A percentile compares a stretch with the other conserved stretches of the same genome.
These are phyloP conservation scores for Ectemnius lituratus DNA, from an alignment of 2,888 invertebrate genomes.

Conservation along the genomic window DNA sequence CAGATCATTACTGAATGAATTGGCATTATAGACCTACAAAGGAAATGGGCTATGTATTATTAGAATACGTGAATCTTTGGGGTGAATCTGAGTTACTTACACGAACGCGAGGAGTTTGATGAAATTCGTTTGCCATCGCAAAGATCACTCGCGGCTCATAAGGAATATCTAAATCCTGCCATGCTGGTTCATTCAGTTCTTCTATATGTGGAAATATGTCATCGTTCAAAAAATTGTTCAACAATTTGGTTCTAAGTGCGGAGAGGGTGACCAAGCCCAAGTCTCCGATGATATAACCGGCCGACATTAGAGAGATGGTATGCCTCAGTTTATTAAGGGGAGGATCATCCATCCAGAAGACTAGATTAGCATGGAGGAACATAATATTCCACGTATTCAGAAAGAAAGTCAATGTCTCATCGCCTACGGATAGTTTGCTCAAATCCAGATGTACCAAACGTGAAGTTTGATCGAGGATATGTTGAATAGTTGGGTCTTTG, in stretches of 20 bases:
- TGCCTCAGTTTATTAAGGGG: constrained; percentile 63
- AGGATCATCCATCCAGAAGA: constrained; percentile 65
- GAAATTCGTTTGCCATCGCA: constrained; percentile 71
- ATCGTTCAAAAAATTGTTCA: constrained; percentile 56
- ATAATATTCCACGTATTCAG: constrained; percentile 75
- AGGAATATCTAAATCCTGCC: constrained; percentile 72
- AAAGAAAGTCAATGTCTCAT: constrained; percentile 73
- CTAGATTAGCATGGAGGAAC: constrained; percentile 71
- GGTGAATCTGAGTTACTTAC: constrained; percentile 50
- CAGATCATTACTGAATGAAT: constrained; percentile 66
- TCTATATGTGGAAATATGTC: constrained; percentile 63
- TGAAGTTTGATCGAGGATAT: constrained; percentile 65
- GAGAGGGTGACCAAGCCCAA: constrained; percentile 73
- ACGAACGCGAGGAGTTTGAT: constrained; percentile 63
- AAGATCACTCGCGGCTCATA: constrained; percentile 72
- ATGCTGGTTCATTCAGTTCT: constrained; percentile 72
- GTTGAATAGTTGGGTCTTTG: constrained; percentile 52
- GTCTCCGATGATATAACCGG: constrained; percentile 75
- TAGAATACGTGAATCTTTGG: too few relatives aligned
- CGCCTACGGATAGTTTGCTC: constrained; percentile 70
- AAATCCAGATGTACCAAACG: constrained; percentile 67
- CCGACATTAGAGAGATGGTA: constrained; percentile 63
- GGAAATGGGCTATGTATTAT: neutral
- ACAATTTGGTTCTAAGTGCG: constrained; percentile 68
- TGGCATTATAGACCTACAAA: constrained; percentile 64